Base-by-base conservation (phyloP, 1,140 invertebrate genomes). In the Papilio polyxenes region DNA sequence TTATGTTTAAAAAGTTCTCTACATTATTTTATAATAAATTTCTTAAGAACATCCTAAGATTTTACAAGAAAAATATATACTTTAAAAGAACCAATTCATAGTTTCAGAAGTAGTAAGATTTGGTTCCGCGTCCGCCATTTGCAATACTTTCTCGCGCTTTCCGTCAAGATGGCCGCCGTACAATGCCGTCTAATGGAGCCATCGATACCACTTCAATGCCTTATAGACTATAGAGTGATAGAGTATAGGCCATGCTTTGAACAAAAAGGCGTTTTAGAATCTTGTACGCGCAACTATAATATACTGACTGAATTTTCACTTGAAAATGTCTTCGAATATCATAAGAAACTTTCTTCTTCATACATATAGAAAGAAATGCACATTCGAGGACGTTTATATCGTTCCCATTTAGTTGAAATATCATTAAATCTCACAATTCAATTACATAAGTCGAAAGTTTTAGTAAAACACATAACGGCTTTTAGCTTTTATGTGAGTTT, bases 171-270 rank as follows among this genome's bases (percentile, higher is more conserved):
- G 75, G 75, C 75, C 49, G 75, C 10, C 20, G 13, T 49, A 49
- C 75, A 49, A 49, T 77, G 75, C 75, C n/a, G 48, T 53, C 75
- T 77, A 77, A 77, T 77, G 75, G 75, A 23, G n/a, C 17, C 48
- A 31, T 77, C 75, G 75, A 77, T 77, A 77, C 49, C 75, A 51
- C 75, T 77, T 53, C 13, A 77, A 15, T n/a, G n/a, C 9, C 40
- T 3, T 6, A 40, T 6, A 40, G 40, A 40, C 40, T 40, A 40
- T 40, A 40, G 40, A 2, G 40, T 44, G 4, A 44, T 44, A 75
- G 17, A 75, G 75, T 17, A 59, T 8, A 59, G 56, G n/a, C 51
- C 40, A 44, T 48, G 74, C 20, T 15, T 37, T 56, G 49, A 77
- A 77, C 75, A 77, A 77, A 31, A 23, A 56, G 20, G 48, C 44